Evolutionary conservation across 2,113 vertebrate species (phyloP), one percentile per base, ranked within the genome.

Genomic region (Tragulus kanchil): DNA sequence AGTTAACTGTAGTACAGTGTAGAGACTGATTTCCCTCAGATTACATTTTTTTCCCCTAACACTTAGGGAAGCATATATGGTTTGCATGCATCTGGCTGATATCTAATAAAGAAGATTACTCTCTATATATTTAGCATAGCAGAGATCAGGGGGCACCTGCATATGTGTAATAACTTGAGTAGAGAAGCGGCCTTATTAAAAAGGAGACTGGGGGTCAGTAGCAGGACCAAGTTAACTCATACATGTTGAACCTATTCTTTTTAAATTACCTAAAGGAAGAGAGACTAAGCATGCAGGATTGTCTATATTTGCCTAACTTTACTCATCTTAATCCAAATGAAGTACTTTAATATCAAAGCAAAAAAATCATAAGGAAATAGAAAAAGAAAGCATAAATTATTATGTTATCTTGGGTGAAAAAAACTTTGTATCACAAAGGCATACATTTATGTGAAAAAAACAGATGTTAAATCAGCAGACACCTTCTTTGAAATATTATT

Each of bases 61-160:
- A 9, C 16, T 64, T 36, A 52, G 13, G 2, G 59, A 73, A 48
- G 31, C 5, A 17, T 2, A 45, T 36, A 36, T 56, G 19, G 54
- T 61, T 61, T 85, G 23, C n/a, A 48, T 67, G 8, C 1, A 16
- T 10, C 1, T 82, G 16, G 12, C 4, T 23, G 25, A 21, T 50
- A 19, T 54, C 26, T 28, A 17, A 2, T 25, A 71, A 54, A 54
- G 50, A 71, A 65, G 45, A 36, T 56, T 8, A 25, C 15, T 67
- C 3, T 61, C 10, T 12, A 9, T 31, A 42, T 31, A 50, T 67
- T 25, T 61, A 21, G 2, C 3, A 15, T 84, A n/a, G 19, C 54
- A 45, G 17, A 79, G 3, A 1, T 45, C 3, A 15, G 6, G n/a
- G 12, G 1, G n/a, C 12, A 50, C 6, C 0, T 25, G 9, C 19